These are phyloP conservation scores for Gadus macrocephalus DNA, from an alignment of 2,113 vertebrate species.

Conservation along the genomic window DNA sequence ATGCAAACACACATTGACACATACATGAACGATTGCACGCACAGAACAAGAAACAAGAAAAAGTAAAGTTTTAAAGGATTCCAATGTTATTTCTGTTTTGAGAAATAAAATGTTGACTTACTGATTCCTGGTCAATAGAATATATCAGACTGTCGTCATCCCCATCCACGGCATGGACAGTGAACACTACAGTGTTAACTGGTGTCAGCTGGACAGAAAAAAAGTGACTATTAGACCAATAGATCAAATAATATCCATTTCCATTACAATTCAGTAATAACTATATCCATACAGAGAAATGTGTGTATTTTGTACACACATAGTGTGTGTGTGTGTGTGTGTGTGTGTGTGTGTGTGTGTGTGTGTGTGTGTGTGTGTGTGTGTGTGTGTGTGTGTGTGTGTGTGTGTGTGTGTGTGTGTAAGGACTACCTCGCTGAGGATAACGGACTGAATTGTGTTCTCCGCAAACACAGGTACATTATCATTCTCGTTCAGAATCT, in stretches of 20 bases:
- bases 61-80: neutral
- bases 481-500: conserved; percentile 80
- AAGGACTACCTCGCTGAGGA: conserved; percentile 72
- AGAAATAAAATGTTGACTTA: conserved; percentile 40
- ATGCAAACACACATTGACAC: no score
- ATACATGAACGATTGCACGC: neutral
- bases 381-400: neutral
- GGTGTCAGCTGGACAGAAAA: conserved; percentile 61
- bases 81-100: neutral
- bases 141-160: conserved; percentile 78
- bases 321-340: neutral
- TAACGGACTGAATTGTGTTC: conserved; percentile 51
- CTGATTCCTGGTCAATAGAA: conserved; percentile 70
- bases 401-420: neutral
- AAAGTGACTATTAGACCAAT: neutral
- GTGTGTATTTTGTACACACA: neutral
- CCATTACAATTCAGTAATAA: no score
- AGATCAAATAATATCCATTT: neutral
- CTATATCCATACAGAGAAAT: neutral
- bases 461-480: conserved; percentile 73
- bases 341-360: neutral
- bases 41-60: neutral
- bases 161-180: conserved; percentile 71
- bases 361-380: conserved; percentile 1
- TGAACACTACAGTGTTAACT: conserved; percentile 75